Percentiles rank a stretch among this genome's conserved stretches.
phyloP scores from a whole-genome alignment of 1,140 invertebrate species.

The Zelostemma sp. region DNA sequence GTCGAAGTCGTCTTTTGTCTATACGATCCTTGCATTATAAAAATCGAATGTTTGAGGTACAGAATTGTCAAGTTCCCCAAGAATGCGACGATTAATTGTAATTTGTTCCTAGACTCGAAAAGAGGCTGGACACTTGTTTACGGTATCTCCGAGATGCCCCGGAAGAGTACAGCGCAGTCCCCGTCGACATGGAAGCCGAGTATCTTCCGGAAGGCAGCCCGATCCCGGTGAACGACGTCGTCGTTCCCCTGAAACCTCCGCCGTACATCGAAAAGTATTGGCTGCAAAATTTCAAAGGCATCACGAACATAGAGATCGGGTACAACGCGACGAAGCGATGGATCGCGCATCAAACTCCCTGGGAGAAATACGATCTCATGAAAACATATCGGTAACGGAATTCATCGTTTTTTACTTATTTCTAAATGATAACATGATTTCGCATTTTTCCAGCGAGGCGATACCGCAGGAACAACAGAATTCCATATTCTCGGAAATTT shows the following conservation, averaged over 20 bases:
- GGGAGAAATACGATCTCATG: conserved; percentile 95
- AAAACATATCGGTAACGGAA: conserved; percentile 90
- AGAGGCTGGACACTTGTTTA: conserved; percentile 91
- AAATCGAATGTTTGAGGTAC: conserved; percentile 78
- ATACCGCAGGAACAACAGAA: conserved; percentile 90
- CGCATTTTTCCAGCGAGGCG: conserved; percentile 74
- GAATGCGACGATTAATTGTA: no score
- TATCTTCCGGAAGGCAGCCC: conserved; percentile 79
- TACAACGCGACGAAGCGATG: conserved; percentile 72
- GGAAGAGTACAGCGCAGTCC: conserved; percentile 93
- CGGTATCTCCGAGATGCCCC: conserved; percentile 94
- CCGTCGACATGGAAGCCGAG: conserved; percentile 92
- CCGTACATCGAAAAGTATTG: conserved; percentile 93
- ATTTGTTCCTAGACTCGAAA: conserved; percentile 93
- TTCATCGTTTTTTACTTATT: no score
- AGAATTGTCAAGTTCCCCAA: no score
- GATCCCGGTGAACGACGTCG: conserved; percentile 89
- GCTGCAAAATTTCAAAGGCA: conserved; percentile 81
- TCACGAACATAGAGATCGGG: conserved; percentile 74
- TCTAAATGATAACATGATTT: no score
- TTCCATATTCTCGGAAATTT: conserved; percentile 87
- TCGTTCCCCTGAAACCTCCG: conserved; percentile 85
- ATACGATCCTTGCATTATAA: conserved; percentile 93
- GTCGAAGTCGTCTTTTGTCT: conserved; percentile 91
- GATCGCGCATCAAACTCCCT: conserved; percentile 76